These are phyloP conservation scores for Seriola rivoliana DNA, from an alignment of 2,113 vertebrate species.

Conservation along the genomic window DNA sequence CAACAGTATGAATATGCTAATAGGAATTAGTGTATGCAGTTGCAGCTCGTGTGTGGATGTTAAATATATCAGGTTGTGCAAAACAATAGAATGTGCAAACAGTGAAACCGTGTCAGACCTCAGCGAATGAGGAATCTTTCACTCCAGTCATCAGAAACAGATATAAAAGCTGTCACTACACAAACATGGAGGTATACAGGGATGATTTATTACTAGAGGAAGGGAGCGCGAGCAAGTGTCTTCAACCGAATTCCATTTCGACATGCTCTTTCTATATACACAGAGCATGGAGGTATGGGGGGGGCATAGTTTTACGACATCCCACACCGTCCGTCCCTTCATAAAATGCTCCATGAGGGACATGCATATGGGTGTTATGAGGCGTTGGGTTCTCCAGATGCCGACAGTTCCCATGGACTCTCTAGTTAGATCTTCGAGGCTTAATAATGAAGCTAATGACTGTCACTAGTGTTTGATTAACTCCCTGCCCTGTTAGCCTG, in stretches of 20 bases:
- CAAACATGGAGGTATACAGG: constrained; percentile 20
- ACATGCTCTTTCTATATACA: constrained; percentile 5
- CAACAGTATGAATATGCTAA: constrained; percentile 72
- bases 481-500: constrained; percentile 56
- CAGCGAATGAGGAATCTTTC: constrained; percentile 2
- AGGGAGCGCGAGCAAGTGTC: background rate
- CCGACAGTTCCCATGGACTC: constrained; percentile 45
- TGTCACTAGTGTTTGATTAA: constrained; percentile 80
- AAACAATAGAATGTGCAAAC: constrained; percentile 43
- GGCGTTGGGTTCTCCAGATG: constrained; percentile 37
- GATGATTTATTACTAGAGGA: constrained; percentile 30
- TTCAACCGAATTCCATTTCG: background rate
- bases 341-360: constrained; percentile 17
- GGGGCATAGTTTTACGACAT: background rate
- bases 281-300: background rate
- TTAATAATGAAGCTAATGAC: constrained; percentile 81
- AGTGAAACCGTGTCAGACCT: constrained; percentile 32
- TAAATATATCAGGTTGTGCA: constrained; percentile 51
- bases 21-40: constrained; percentile 36
- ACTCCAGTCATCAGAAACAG: constrained; percentile 26
- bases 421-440: constrained; percentile 54
- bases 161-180: constrained; percentile 41
- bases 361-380: background rate
- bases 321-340: background rate
- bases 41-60: constrained; percentile 16